Evolutionary conservation across 2,113 vertebrate species (phyloP), one percentile per base, ranked within the genome.

Genomic region (Todiramphus saurophagus): DNA sequence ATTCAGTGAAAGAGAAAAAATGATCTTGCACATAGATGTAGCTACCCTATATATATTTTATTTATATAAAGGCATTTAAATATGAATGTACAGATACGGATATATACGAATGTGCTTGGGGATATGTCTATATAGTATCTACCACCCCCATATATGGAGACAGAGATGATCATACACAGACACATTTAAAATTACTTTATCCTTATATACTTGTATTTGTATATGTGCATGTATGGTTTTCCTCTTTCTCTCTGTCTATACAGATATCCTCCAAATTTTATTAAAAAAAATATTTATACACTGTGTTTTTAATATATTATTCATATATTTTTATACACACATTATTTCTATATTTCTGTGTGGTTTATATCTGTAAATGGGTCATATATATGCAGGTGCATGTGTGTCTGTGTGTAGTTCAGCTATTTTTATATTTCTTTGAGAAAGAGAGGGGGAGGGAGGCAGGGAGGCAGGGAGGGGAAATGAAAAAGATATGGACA

Each of bases 11-110:
- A 18, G n/a, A 58, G 16, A 50, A 59, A 48, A 35, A 88, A 70
- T 1, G 2, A 3, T 17, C 63, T 46, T 28, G 11, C 35, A 16
- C 11, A 12, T 1, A 33, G 8, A 12, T 16, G 17, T 5, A 8
- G 9, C 53, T 64, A 30, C 20, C 20, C 8, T 28, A 46, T 28
- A 4, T 13, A 11, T 11, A 27, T 18, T 56, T 62, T 72, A 55
- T 72, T 90, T 59, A 20, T 55, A 8, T n/a, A 5, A 55, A 56
- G 73, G 1, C 20, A 46, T 43, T 14, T 28, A 30, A 81, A 46
- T 33, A 35, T 15, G 1, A 39, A 25, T 8, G 10, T 48, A 25
- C 21, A 44, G 8, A 8, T 10, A 67, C 28, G 30, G 8, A 41
- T 11, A 30, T 9, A 39, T 59, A 59, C 18, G 72, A 51, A 59